A percentile compares a stretch with the other conserved stretches of the same genome.
Evolutionary conservation across 1,140 invertebrate genomes (phyloP).

Genomic region (Euura saliciscinereae): DNA sequence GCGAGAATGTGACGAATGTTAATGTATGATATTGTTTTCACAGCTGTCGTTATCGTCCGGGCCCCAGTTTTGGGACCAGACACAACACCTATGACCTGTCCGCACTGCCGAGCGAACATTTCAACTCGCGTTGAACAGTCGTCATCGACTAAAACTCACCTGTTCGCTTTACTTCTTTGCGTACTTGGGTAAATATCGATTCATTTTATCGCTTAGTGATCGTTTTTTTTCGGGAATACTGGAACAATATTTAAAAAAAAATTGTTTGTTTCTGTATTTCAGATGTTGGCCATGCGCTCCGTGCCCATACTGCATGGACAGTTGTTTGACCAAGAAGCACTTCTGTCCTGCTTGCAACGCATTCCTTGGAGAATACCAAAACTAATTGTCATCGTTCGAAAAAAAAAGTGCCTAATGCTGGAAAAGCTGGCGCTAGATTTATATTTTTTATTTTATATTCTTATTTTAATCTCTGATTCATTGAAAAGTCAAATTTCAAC

Average conservation of each 20-base stretch:
- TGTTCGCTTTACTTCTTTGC: conserved; percentile 65
- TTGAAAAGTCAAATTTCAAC: too few species aligned
- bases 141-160: conserved; percentile 64
- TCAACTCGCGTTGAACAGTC: conserved; percentile 58
- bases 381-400: too few species aligned
- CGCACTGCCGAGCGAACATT: conserved; percentile 60
- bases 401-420: too few species aligned
- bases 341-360: conserved; percentile 70
- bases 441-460: too few species aligned
- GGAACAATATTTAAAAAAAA: too few species aligned
- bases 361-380: conserved; percentile 64
- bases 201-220: neutral
- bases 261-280: conserved; percentile 31
- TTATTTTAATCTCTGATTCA: too few species aligned
- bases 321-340: conserved; percentile 68
- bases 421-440: too few species aligned
- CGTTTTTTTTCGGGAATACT: neutral
- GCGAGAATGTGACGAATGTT: too few species aligned
- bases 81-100: conserved; percentile 58
- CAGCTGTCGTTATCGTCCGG: neutral
- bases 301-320: conserved; percentile 71
- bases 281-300: conserved; percentile 68
- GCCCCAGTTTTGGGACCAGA: conserved; percentile 50
- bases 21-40: neutral
- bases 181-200: conserved; percentile 56